Percentiles rank a stretch among this genome's conserved stretches.
Conservation (phyloP, 1,140 invertebrate species). For the Macrostomum lignano region DNA sequence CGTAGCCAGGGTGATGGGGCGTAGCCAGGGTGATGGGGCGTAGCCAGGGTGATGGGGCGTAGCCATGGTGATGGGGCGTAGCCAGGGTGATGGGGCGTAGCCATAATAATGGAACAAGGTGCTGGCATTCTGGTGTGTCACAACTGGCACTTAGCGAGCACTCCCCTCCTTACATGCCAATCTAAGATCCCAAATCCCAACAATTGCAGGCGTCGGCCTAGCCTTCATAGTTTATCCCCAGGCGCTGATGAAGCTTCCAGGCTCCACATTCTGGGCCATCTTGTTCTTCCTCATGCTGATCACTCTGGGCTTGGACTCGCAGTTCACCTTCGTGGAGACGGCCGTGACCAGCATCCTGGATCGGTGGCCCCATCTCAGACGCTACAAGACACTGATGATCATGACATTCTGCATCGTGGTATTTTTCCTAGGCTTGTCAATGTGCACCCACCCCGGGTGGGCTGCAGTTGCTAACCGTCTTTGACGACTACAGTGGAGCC, state of each 20-base stretch:
- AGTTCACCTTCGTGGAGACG: conserved; percentile 44
- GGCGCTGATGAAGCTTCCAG: conserved; percentile 60
- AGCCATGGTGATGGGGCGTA: no score
- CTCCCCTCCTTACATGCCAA: no score
- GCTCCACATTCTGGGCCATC: conserved; percentile 69
- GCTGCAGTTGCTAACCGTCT: conserved; percentile 72
- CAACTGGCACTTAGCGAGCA: no score
- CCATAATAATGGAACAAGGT: no score
- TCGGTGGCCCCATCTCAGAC: conserved; percentile 36
- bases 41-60: no score
- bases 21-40: no score
- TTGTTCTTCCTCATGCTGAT: conserved; percentile 93
- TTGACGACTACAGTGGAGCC: conserved; percentile 75
- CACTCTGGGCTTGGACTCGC: conserved; percentile 41
- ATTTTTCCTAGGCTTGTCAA: conserved; percentile 15
- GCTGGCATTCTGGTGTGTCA: no score
- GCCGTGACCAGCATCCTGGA: conserved; percentile 44
- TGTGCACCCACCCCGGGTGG: conserved; percentile 38
- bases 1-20: no score
- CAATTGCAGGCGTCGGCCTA: conserved; percentile 47
- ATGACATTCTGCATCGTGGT: conserved; percentile 10
- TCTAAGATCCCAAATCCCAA: no score
- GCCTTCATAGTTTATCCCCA: conserved; percentile 84
- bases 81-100: no score
- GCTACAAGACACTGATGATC: no score